phyloP scores from a whole-genome alignment of 2,888 invertebrate species.

The Saturnia pavonia region DNA sequence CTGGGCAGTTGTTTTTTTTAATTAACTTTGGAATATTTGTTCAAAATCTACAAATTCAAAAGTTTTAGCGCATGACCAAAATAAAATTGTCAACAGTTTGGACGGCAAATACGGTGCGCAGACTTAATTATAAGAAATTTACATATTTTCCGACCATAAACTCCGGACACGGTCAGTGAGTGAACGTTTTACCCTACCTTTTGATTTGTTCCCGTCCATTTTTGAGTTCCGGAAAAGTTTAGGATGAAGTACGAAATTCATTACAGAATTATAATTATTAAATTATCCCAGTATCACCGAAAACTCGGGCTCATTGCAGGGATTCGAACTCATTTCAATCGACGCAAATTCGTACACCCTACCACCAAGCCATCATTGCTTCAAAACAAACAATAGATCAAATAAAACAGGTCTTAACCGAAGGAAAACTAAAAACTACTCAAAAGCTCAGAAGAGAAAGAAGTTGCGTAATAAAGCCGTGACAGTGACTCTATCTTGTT shows the following conservation, averaged over 20 bases:
- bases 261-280: background rate
- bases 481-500: no score
- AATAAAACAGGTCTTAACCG: background rate
- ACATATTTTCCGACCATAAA: constrained; percentile 59
- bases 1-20: background rate
- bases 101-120: constrained; percentile 51
- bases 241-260: background rate
- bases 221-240: constrained; percentile 38
- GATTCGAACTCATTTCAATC: no score
- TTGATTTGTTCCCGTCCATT: constrained; percentile 54
- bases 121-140: constrained; percentile 69
- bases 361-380: no score
- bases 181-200: constrained; percentile 51
- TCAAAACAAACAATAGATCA: no score
- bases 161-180: constrained; percentile 43
- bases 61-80: constrained; percentile 27
- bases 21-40: background rate
- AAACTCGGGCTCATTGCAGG: no score
- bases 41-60: constrained; percentile 22
- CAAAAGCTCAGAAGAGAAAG: background rate
- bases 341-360: no score
- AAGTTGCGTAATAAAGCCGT: no score
- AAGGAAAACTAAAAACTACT: background rate
- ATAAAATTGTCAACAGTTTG: constrained; percentile 56
- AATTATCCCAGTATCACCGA: background rate